Base-by-base conservation (phyloP, 2,113 vertebrate genomes). In the Ptychochromis oligacanthus region DNA sequence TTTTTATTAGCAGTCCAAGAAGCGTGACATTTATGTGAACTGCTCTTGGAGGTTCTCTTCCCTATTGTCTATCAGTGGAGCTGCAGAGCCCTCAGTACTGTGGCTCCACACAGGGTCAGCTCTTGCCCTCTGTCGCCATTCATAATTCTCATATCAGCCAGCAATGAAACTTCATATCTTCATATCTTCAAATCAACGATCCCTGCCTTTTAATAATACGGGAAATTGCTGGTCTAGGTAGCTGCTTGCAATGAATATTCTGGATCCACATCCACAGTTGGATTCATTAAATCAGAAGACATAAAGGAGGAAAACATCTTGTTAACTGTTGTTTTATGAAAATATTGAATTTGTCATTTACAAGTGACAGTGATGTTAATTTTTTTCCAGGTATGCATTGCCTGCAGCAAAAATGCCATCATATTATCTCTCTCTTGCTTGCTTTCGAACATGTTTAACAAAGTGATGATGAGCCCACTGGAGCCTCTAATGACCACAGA, bases 81-180 rank as follows among this genome's bases (percentile, higher is more conserved):
- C 89, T 77, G 80, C 79, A 79, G 82, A 84, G 87, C 86, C 83
- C 60, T 80, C 64, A 77, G 65, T 58, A 54, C 80, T 43, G 22
- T 75, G 75, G 57, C 83, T 92, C 75, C 88, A 85, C 54, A 28
- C 61, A 59, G 88, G 91, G 89, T 94, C 91, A 93, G 86, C 81
- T 84, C 77, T 40, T 88, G 86, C 87, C 90, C 92, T 80, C 80
- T 89, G 87, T 92, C 84, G 56, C 87, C 92, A 87, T 95, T 95
- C 91, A 93, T 89, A 91, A 92, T 89, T 93, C 86, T 93, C 90
- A 92, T 93, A 93, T 93, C 85, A 93, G 83, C 89, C 64, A 57
- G 81, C 84, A 87, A 90, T 91, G 87, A 87, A 94, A 94, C 90
- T 86, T 93, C 92, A 92, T 93, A 95, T 93, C 91, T 88, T 70